Percentiles rank a stretch among this genome's conserved stretches.
phyloP scores from a whole-genome alignment of 2,888 invertebrate genomes.

The Stenurella melanura region DNA sequence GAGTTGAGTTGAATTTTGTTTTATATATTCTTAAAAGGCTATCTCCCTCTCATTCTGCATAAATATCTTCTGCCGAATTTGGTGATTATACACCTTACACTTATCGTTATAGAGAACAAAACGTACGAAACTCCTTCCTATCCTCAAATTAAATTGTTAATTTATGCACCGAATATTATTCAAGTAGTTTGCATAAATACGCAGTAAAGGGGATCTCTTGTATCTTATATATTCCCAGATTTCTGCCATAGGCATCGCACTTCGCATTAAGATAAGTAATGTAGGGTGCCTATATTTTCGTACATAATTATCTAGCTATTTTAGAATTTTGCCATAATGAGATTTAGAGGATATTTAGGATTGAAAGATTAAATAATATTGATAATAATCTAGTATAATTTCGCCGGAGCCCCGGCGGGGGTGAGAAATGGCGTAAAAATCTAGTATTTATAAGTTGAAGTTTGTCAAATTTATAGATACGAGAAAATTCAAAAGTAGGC shows the following conservation, averaged over 20 bases:
- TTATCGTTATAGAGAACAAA: background rate
- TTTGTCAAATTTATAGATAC: no score
- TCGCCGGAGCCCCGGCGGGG: no score
- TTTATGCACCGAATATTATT: conserved; percentile 39
- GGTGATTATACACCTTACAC: background rate
- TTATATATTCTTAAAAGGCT: no score
- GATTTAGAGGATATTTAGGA: background rate
- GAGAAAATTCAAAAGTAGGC: no score
- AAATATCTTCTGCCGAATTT: background rate
- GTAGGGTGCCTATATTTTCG: conserved; percentile 11
- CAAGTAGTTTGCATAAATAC: conserved; percentile 38
- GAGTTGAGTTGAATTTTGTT: no score
- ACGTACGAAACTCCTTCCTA: background rate
- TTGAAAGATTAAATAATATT: no score
- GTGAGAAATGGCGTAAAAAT: no score
- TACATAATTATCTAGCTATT: conserved; percentile 11
- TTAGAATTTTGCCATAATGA: background rate
- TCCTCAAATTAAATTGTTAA: conserved; percentile 37
- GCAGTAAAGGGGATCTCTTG: conserved; percentile 39
- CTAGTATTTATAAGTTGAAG: no score
- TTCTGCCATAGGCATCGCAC: conserved; percentile 24
- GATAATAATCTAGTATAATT: no score
- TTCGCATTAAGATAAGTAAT: conserved; percentile 39
- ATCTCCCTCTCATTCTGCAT: background rate
- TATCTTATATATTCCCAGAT: conserved; percentile 34